These are phyloP conservation scores for Conus ventricosus DNA, from an alignment of 1,140 invertebrate genomes.

Conservation along the genomic window DNA sequence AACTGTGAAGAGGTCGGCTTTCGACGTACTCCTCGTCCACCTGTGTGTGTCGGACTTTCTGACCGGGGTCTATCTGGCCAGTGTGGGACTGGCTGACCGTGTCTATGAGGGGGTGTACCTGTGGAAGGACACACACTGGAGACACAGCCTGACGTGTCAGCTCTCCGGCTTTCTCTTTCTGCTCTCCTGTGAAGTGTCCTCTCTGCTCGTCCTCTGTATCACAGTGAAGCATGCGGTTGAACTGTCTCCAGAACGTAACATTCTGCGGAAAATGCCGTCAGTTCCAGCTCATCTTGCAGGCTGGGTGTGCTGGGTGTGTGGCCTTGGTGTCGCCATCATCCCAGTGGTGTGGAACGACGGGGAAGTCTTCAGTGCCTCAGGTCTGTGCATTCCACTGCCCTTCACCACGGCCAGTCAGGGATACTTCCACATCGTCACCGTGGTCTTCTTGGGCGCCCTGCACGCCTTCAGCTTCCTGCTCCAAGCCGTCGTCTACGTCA, in stretches of 20 bases:
- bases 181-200: neutral
- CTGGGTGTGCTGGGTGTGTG: neutral
- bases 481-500: too few species aligned
- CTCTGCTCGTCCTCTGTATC: neutral
- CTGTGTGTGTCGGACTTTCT: constrained; percentile 21
- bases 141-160: neutral
- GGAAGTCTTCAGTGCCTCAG: neutral
- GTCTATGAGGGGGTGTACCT: neutral
- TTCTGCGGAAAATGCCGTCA: neutral
- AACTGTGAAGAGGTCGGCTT: neutral
- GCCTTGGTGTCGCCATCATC: neutral
- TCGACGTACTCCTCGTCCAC: neutral
- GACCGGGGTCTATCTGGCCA: neutral
- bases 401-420: neutral
- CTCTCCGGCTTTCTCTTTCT: neutral
- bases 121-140: neutral
- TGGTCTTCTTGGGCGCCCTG: too few species aligned
- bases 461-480: too few species aligned
- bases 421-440: too few species aligned
- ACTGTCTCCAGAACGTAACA: neutral
- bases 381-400: neutral
- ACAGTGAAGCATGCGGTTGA: neutral
- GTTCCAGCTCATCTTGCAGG: neutral
- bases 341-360: neutral
- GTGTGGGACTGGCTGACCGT: constrained; percentile 4